Evolutionary conservation across 1,140 invertebrate species (phyloP), one percentile per base, ranked within the genome.

Genomic region (Trichogramma pretiosum): DNA sequence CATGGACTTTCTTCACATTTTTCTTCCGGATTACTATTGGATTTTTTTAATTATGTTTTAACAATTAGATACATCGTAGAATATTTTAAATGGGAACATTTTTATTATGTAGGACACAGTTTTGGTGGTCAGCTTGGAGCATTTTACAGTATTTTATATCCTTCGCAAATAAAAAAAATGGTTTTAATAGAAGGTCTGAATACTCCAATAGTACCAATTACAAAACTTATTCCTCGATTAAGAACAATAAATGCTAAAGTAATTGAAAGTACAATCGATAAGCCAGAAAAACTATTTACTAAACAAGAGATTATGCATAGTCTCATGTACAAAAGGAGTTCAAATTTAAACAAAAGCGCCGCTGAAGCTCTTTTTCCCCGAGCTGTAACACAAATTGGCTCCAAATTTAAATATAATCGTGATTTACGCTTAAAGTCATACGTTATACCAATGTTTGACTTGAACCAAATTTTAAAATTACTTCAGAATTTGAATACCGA

Each of bases 1-100:
- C 82, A 86, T 67, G 85, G 85, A 2, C 65, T 65, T 10, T 85
- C 83, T 4, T 78, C 78, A 39, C 73, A 73, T 32, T 76, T 78
- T 43, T 77, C 80, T 39, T 38, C 58, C n/a, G 77, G 78, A 21
- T 33, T 72, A 35, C 60, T 67, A 5, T 59, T 80, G 18, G 60
- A 75, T 22, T 68, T 57, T 32, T 56, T 72, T 7, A 66, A 74
- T 53, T 75, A 68, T 55, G 56, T 77, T 0, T 50, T 77, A 5
- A 54, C 73, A 3, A 59, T 83, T 2, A 66, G 71, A 37, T 40
- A 65, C 41, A 63, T 83, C 2, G 55, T 80, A 2, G 62, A 78
- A 30, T 58, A 77, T 50, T 71, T 85, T 37, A 61, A 73, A 18
- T 82, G 80, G 78, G 52, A 72, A 11, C 67, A 63, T 19, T 77